These are phyloP conservation scores for Helarctos malayanus DNA, from an alignment of 2,797 vertebrate genomes.

Conservation along the genomic window DNA sequence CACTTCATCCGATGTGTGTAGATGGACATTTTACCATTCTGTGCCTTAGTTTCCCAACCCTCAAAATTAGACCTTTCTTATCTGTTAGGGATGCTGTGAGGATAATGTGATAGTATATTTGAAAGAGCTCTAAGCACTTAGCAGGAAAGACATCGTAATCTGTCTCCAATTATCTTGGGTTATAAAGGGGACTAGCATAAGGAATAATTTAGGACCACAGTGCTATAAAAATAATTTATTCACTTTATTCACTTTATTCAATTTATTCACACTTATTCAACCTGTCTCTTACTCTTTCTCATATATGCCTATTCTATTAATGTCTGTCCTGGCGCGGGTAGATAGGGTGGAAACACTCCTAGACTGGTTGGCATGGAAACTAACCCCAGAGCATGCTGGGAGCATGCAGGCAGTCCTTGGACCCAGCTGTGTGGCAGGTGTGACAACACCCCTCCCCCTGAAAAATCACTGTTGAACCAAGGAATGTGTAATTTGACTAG, in stretches of 20 bases:
- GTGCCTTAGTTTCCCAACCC: conserved; percentile 57
- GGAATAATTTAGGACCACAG: conserved; percentile 49
- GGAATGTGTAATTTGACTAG: conserved; percentile 61
- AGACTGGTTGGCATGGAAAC: conserved; percentile 83
- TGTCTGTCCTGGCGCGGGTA: conserved; percentile 5
- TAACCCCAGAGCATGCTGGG: conserved; percentile 71
- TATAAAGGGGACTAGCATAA: conserved; percentile 15
- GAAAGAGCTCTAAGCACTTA: conserved; percentile 51
- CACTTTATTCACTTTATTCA: too few relatives aligned
- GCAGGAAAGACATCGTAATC: conserved; percentile 33
- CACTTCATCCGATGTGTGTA: background rate
- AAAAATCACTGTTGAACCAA: conserved; percentile 53
- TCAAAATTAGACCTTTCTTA: conserved; percentile 37
- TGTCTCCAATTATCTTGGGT: conserved; percentile 48
- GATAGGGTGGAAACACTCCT: conserved; percentile 62
- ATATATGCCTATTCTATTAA: conserved; percentile 59
- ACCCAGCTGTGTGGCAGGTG: conserved; percentile 81
- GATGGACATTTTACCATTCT: background rate
- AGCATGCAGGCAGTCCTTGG: conserved; percentile 67
- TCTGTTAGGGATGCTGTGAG: conserved; percentile 32
- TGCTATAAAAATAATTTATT: conserved; percentile 72
- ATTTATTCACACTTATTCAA: conserved; percentile 21
- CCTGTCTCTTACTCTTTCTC: conserved; percentile 37
- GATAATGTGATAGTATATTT: background rate
- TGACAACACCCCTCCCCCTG: conserved; percentile 46